Percentiles rank a stretch among this genome's conserved stretches.
Evolutionary conservation across 2,797 vertebrate species (phyloP).

Genomic region (Sternotherus odoratus): DNA sequence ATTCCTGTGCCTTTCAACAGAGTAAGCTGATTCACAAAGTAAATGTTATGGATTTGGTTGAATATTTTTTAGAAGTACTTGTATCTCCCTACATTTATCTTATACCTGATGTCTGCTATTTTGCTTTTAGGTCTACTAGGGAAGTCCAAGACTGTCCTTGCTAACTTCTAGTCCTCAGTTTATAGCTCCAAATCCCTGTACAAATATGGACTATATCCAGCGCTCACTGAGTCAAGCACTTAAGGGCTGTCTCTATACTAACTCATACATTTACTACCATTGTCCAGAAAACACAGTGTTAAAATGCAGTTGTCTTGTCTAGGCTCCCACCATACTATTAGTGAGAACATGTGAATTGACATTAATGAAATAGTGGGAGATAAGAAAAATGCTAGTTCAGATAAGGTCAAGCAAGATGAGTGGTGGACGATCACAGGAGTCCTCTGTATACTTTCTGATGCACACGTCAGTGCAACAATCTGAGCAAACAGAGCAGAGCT

Average conservation of each 20-base stretch:
- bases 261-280: not conserved
- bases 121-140: not conserved
- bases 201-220: not conserved
- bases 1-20: not conserved
- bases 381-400: not conserved
- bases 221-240: not conserved
- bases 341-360: not conserved
- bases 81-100: not conserved
- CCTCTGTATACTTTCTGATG: not conserved
- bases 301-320: not conserved
- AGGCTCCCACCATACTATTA: not conserved
- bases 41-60: not conserved
- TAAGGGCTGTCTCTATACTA: not conserved
- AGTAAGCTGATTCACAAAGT: not conserved
- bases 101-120: not conserved
- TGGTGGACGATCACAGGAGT: not conserved
- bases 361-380: not conserved
- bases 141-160: not conserved
- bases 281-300: not conserved
- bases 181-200: not conserved
- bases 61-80: not conserved
- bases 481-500: not conserved
- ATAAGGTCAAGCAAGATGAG: not conserved
- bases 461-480: not conserved
- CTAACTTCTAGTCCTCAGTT: not conserved